phyloP scores from a whole-genome alignment of 2,113 vertebrate species.

The Philantomba maxwellii region DNA sequence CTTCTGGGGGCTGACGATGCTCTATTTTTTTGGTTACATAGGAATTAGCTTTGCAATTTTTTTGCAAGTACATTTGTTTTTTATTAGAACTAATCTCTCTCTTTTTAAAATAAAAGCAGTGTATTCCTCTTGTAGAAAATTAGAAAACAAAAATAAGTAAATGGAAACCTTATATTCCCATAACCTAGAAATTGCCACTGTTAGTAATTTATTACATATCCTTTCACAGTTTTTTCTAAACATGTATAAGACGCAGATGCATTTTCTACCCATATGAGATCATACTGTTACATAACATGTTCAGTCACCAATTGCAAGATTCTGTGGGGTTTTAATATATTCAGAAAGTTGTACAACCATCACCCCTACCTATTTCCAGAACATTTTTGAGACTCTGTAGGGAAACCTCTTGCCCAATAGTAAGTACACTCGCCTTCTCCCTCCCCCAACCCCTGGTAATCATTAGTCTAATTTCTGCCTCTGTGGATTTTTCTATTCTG shows the following conservation, averaged over 20 bases:
- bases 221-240: neutral
- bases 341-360: neutral
- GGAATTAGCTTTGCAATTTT: neutral
- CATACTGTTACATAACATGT: neutral
- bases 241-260: neutral
- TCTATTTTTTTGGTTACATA: neutral
- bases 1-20: fast-evolving
- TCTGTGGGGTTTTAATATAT: neutral
- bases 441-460: fast-evolving
- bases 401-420: neutral
- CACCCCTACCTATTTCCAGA: neutral
- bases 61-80: neutral
- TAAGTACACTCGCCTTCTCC: neutral
- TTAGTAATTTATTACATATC: neutral
- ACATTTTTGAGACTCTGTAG: neutral
- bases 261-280: neutral
- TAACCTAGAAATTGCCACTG: neutral
- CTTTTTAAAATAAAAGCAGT: neutral
- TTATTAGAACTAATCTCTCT: neutral
- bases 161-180: neutral
- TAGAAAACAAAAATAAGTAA: neutral
- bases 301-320: fast-evolving
- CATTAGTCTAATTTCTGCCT: neutral
- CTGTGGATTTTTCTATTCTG: neutral
- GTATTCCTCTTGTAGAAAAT: neutral